These are phyloP conservation scores for Antechinus flavipes DNA, from an alignment of 2,113 vertebrate species.

Conservation along the genomic window DNA sequence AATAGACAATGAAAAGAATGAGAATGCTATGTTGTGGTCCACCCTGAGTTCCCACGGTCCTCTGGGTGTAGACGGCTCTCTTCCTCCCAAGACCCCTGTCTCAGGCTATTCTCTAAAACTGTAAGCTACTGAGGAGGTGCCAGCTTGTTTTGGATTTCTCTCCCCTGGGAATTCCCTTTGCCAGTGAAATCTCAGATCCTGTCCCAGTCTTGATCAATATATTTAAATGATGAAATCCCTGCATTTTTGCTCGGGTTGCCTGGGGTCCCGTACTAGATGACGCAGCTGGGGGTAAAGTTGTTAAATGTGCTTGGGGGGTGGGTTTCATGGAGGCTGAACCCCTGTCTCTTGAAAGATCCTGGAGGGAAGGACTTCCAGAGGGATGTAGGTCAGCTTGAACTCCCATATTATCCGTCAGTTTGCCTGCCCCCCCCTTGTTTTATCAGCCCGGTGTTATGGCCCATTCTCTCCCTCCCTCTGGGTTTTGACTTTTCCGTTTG, in stretches of 20 bases:
- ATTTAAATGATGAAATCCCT: neutral
- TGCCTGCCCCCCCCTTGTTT: neutral
- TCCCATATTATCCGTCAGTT: neutral
- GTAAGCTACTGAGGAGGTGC: neutral
- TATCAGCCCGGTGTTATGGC: neutral
- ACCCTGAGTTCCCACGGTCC: too few relatives aligned
- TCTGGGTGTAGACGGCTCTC: too few relatives aligned
- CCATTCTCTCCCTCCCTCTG: neutral
- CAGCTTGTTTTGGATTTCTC: neutral
- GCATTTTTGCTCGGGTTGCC: neutral
- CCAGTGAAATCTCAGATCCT: neutral
- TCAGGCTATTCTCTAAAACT: neutral
- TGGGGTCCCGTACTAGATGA: too few relatives aligned
- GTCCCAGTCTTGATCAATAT: neutral
- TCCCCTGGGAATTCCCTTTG: neutral
- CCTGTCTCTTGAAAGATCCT: neutral
- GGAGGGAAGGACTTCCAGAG: neutral
- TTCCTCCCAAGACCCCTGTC: too few relatives aligned
- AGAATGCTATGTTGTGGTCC: too few relatives aligned
- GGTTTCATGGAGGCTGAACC: neutral
- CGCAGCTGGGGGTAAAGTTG: neutral
- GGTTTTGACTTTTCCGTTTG: neutral
- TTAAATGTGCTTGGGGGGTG: neutral
- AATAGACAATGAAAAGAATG: too few relatives aligned
- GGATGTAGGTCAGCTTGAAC: neutral